Evolutionary conservation across 2,888 invertebrate species (phyloP).

Genomic region (Platycheirus rosarum): DNA sequence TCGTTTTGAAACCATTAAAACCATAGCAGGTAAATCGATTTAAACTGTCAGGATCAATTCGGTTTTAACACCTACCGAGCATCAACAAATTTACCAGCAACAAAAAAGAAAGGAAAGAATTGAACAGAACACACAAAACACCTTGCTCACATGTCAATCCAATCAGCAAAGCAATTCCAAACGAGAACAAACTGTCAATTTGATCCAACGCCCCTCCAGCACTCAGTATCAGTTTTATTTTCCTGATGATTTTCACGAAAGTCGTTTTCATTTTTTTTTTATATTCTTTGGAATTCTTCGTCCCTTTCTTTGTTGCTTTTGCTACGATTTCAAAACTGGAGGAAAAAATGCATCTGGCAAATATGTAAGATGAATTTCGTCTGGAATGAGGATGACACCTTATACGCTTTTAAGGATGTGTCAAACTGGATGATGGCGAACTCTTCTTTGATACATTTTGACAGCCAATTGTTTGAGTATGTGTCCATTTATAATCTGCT

Average conservation of each 20-base stretch:
- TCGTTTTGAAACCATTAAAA: slow-evolving; percentile 1
- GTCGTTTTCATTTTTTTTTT: slow-evolving; percentile 24
- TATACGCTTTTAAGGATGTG: slow-evolving; percentile 14
- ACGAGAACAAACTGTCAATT: slow-evolving; percentile 60
- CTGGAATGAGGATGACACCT: slow-evolving; percentile 10
- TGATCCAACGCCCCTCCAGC: slow-evolving; percentile 32
- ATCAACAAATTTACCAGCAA: slow-evolving; percentile 24
- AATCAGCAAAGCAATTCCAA: slow-evolving; percentile 54
- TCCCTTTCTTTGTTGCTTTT: slow-evolving; percentile 24
- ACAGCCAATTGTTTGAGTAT: slow-evolving; percentile 29
- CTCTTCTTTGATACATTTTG: slow-evolving; percentile 24
- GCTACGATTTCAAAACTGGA: slow-evolving; percentile 26
- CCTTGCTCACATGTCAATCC: slow-evolving; percentile 60
- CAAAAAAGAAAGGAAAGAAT: slow-evolving; percentile 3
- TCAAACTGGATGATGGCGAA: slow-evolving; percentile 25
- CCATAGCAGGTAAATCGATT: slow-evolving; percentile 19
- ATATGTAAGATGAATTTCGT: slow-evolving; percentile 35
- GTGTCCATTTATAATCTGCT: slow-evolving; percentile 35
- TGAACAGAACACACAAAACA: slow-evolving; percentile 25
- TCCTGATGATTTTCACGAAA: slow-evolving; percentile 8
- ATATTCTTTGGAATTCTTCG: slow-evolving; percentile 4
- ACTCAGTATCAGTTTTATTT: not conserved
- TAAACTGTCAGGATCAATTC: slow-evolving; percentile 53
- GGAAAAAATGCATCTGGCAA: slow-evolving; percentile 49
- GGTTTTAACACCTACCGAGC: slow-evolving; percentile 15